Evolutionary conservation across 2,797 vertebrate species (phyloP).

Genomic region (Liasis olivaceus): DNA sequence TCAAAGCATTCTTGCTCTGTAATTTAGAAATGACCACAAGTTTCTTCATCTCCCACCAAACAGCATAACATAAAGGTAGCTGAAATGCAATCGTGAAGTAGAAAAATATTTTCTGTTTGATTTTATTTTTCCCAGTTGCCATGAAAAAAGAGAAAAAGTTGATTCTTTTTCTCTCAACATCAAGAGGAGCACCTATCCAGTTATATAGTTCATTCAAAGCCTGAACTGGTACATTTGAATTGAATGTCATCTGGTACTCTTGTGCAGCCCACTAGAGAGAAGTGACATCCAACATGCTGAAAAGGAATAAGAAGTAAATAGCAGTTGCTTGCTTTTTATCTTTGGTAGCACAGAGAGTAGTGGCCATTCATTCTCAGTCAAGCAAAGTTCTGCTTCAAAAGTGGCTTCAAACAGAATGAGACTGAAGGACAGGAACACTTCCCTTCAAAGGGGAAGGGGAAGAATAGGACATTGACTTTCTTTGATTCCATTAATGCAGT

Average conservation of each 20-base stretch:
- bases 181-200: constrained; percentile 10
- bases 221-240: neutral
- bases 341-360: neutral
- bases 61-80: neutral
- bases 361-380: neutral
- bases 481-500: neutral
- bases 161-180: constrained; percentile 16
- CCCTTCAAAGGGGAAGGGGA: neutral
- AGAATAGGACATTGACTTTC: neutral
- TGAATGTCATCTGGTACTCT: constrained; percentile 16
- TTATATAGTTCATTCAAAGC: neutral
- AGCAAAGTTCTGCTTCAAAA: rapidly evolving
- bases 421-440: rapidly evolving
- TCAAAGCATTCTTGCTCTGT: neutral
- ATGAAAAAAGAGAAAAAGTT: constrained; percentile 9
- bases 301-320: constrained; percentile 17
- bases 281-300: neutral
- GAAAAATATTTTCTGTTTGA: neutral
- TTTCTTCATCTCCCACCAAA: neutral
- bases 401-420: neutral
- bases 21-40: neutral
- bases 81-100: neutral
- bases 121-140: neutral
- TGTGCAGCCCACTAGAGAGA: neutral
- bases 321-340: constrained; percentile 16